Base-by-base conservation (phyloP, 2,888 invertebrate species). In the Xestia sexstrigata region DNA sequence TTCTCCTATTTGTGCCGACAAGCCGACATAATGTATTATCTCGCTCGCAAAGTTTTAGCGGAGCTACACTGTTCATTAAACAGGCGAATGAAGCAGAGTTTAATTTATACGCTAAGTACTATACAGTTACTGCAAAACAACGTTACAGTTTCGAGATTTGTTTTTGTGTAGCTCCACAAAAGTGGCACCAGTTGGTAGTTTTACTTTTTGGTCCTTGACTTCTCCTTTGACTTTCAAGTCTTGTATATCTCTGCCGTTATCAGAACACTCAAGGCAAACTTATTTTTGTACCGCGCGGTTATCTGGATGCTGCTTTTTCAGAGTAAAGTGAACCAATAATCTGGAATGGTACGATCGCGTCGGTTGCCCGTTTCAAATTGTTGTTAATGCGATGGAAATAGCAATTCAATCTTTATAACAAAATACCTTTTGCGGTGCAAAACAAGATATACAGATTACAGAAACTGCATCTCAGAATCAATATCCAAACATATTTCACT, bases 21-120 rank as follows among this genome's bases (percentile, higher is more conserved):
- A 91, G 87, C 88, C 89, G 83, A 87, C 88, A 85, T 86, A 91
- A 91, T 93, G 89, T 91, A 93, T 91, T 91, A 92, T 91, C 90
- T 90, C 87, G 82, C 89, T 83, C 74, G 85, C 86, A 92, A 92
- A 93, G 90, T 92, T 93, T 91, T 84, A 90, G 85, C 86, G 88
- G 74, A 84, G 83, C 87, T 84, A 87, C 87, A 89, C 89, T 89
- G 91, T 91, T 91, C 90, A 92, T 93, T 91, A 91, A 90, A 89
- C 89, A 87, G 83, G 86, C 86, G 89, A 89, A 91, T 89, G 83
- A 90, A 90, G 86, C 84, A 76, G 85, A 90, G 88, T 89, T 90
- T 89, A 91, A 92, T 92, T 91, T 92, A 90, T 89, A 80, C 83
- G 78, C 68, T 76, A 87, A 89, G 85, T 89, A 85, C 87, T 87